Evolutionary conservation across 2,113 vertebrate species (phyloP).

Genomic region (Passer montanus): DNA sequence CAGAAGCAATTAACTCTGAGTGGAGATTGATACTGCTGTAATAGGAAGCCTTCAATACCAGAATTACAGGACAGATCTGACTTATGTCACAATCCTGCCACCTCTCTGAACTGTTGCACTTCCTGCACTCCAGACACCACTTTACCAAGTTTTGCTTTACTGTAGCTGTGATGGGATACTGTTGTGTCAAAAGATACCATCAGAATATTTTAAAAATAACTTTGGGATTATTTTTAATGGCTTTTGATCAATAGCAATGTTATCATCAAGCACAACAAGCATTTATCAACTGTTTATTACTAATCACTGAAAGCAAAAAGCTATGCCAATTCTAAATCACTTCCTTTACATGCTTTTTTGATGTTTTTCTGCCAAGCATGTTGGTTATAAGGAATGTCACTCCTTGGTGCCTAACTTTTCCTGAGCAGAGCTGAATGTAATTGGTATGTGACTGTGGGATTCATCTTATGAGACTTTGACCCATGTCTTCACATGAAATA

Average conservation of each 20-base stretch:
- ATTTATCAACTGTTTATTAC: neutral
- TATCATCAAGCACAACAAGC: neutral
- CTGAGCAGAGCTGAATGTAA: neutral
- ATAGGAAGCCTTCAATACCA: neutral
- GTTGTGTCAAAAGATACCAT: neutral
- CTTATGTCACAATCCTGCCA: neutral
- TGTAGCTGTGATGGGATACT: neutral
- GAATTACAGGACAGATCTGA: neutral
- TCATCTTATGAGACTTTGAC: neutral
- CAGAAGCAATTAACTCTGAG: neutral
- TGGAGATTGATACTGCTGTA: neutral
- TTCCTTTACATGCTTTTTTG: neutral
- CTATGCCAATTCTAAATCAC: neutral
- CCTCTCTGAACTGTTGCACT: neutral
- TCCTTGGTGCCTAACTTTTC: neutral
- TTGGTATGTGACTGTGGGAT: neutral
- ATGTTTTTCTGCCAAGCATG: neutral
- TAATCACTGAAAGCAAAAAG: neutral
- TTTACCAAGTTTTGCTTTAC: neutral
- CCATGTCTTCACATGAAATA: neutral
- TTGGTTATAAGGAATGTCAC: neutral
- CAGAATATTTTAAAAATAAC: neutral
- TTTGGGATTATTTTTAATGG: rapidly evolving
- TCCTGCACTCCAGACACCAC: neutral
- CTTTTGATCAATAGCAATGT: neutral